Evolutionary conservation across 2,797 vertebrate species (phyloP).

Genomic region (Karalla daura): DNA sequence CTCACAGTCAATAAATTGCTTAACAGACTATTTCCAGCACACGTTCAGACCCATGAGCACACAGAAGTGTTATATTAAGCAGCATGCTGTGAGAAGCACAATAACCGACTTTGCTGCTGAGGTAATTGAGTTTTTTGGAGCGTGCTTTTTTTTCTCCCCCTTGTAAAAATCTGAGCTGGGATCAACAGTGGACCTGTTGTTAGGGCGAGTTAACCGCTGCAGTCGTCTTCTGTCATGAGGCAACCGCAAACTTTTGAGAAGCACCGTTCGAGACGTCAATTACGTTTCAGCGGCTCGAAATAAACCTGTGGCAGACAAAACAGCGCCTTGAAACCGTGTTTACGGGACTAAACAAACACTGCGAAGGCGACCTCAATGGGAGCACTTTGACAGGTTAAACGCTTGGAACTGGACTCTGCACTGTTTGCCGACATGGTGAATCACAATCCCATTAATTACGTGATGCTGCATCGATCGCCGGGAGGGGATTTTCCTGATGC

Average conservation of each 20-base stretch:
- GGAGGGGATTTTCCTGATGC: conserved; percentile 4
- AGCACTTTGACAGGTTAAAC: neutral
- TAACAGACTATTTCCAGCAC: neutral
- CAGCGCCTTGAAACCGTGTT: neutral
- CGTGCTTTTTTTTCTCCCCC: too few relatives aligned
- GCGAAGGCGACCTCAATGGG: neutral
- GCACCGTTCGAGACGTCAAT: neutral
- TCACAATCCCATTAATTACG: conserved; percentile 23
- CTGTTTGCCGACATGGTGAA: neutral
- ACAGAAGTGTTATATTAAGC: neutral
- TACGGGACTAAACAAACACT: neutral
- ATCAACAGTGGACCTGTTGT: neutral
- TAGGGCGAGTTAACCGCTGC: neutral
- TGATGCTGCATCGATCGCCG: conserved; percentile 13
- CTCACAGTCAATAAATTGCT: neutral
- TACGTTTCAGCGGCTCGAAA: neutral
- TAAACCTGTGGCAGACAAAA: neutral
- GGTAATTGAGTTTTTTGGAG: too few relatives aligned
- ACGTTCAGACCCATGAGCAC: neutral
- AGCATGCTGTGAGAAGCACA: neutral
- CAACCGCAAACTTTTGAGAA: neutral
- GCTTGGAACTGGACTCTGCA: neutral
- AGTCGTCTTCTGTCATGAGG: neutral
- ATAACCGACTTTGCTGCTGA: too few relatives aligned
- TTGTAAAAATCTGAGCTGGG: neutral